A percentile compares a stretch with the other conserved stretches of the same genome.
Conservation (phyloP, 2,888 invertebrate genomes). For the Drosophila merina region DNA sequence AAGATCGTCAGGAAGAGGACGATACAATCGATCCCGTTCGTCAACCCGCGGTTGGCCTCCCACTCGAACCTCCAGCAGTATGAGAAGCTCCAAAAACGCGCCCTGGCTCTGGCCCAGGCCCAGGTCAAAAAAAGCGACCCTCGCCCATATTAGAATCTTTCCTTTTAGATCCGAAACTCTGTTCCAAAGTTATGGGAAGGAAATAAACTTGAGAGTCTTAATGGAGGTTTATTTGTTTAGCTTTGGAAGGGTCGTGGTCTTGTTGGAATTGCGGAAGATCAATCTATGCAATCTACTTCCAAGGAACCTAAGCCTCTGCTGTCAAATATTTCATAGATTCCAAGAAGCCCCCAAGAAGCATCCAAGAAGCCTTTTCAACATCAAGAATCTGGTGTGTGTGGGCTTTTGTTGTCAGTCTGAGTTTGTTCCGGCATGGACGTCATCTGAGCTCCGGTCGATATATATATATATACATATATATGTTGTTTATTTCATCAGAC, state of each 20-base stretch:
- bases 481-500: slow-evolving; percentile 11
- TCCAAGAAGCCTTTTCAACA: not conserved
- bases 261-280: too few species aligned
- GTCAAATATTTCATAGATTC: too few species aligned
- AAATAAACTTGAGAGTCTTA: not conserved
- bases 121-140: not conserved
- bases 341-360: too few species aligned
- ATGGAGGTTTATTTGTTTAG: too few species aligned
- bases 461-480: slow-evolving; percentile 10
- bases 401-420: slow-evolving; percentile 36
- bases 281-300: too few species aligned
- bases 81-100: slow-evolving; percentile 36
- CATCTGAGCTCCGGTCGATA: slow-evolving; percentile 16
- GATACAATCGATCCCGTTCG: not conserved
- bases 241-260: too few species aligned
- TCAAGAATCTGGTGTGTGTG: not conserved
- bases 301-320: too few species aligned
- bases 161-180: not conserved
- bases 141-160: too few species aligned
- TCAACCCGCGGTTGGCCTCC: too few species aligned
- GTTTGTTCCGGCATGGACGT: slow-evolving; percentile 28
- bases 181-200: not conserved
- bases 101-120: slow-evolving; percentile 3
- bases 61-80: slow-evolving; percentile 23
- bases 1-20: not conserved